Base-by-base conservation (phyloP, 2,113 vertebrate genomes). In the Beaufortia kweichowensis region DNA sequence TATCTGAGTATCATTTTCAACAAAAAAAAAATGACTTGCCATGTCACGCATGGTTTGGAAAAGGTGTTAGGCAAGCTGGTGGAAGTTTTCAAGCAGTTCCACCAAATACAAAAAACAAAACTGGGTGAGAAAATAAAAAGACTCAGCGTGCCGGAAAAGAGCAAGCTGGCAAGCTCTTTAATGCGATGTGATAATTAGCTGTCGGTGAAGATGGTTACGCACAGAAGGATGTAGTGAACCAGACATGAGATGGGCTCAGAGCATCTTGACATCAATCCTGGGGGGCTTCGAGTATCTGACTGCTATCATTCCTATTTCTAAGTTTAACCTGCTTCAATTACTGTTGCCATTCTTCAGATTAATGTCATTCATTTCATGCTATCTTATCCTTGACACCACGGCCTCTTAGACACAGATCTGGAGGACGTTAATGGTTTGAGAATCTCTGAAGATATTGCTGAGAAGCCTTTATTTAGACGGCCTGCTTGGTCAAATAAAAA, bases 121-220 rank as follows among this genome's bases (percentile, higher is more conserved):
- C 26, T 24, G 19, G 23, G 9, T 14, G 19, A 10, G 15, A 29
- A 19, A 14, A 50, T 3, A 4, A 46, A 26, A 43, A 19, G 14
- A 24, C 35, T 46, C 21, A 66, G 50, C 19, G 3, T 53, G 17
- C 4, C 3, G 6, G 19, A 69, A 69, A 69, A 56, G 29, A 55
- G 67, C 67, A 69, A 69, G 67, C 67, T 70, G 50, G 67, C 29
- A 55, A 15, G 6, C 67, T 55, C 12, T 70, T 70, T 56, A 70
- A 56, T 55, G 48, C 67, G 33, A 70, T 55, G 67, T 70, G 29
- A 35, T 70, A 70, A 70, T 70, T 70, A 70, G 67, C 48, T 70
- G 48, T 56, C 48, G 21, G 67, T 70, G 55, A 70, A 70, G 67
- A 53, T 26, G 21, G 28, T 23, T 53, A 68, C 48, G 46, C 66